Evolutionary conservation across 2,113 vertebrate species (phyloP), one percentile per base, ranked within the genome.

Genomic region (Arenaria interpres): DNA sequence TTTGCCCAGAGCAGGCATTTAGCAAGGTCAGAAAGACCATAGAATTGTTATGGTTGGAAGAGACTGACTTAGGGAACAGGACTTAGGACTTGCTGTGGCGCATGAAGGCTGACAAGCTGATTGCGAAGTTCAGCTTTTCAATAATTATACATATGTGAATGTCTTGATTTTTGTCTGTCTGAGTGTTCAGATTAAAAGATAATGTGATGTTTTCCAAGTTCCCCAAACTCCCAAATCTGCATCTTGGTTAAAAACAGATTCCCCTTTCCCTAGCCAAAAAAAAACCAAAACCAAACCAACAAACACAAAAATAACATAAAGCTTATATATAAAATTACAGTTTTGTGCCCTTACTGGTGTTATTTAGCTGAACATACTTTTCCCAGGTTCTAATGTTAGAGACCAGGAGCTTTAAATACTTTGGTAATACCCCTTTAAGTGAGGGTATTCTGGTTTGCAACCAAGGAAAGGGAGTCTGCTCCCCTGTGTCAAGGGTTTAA

Each of bases 401-500:
- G 33, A 72, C 5, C 7, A 83, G 56, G n/a, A 60, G 9, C 8
- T 63, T 84, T 15, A 71, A 87, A 77, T 14, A 50, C 2, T 88
- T 82, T 48, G 20, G 32, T 30, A 69, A 33, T 62, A 22, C 20
- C 19, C 19, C 39, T 0, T 54, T 50, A 77, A 66, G 13, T 27
- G 12, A 32, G 13, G 32, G 28, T 41, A 24, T 57, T 50, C 41
- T 81, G 59, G 5, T 69, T 83, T 48, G 53, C 54, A 56, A 53
- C 4, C 0, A 0, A 78, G 43, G 14, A 18, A 79, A 56, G 59
- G 39, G 51, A 60, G 10, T 16, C 25, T 28, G 11, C 4, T 85
- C 22, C 66, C 20, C 12, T 50, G 1, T 11, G 6, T 17, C 20
- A 32, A 80, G 46, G 35, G 66, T 18, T 39, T 57, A 76, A 48